A percentile compares a stretch with the other conserved stretches of the same genome.
phyloP scores from a whole-genome alignment of 2,888 invertebrate genomes.

The Poecilobothrus nobilitatus region DNA sequence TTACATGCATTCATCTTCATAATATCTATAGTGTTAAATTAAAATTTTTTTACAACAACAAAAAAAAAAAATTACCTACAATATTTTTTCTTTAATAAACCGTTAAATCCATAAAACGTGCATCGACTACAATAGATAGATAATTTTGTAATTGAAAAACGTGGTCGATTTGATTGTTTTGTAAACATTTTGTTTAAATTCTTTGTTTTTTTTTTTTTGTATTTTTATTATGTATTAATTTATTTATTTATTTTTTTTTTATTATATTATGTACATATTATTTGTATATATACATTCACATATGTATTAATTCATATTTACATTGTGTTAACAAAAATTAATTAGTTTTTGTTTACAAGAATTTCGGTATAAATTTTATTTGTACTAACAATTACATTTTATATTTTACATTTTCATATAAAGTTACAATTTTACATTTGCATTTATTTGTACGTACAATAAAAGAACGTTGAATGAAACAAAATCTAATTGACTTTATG shows the following conservation, averaged over 20 bases:
- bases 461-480: too few species aligned
- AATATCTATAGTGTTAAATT: too few species aligned
- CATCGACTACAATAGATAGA: neutral
- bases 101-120: constrained; percentile 4
- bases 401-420: too few species aligned
- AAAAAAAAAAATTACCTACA: too few species aligned
- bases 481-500: too few species aligned
- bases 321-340: neutral
- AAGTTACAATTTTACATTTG: too few species aligned
- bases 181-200: too few species aligned
- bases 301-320: neutral
- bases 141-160: neutral
- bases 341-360: neutral
- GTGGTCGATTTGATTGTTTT: neutral
- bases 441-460: too few species aligned
- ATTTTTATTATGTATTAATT: neutral
- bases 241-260: neutral
- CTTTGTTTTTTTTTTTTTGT: neutral
- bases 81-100: neutral
- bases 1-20: too few species aligned
- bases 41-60: too few species aligned
- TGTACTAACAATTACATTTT: too few species aligned
- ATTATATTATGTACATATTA: neutral
- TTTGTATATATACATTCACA: neutral
- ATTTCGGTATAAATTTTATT: neutral